A percentile compares a stretch with the other conserved stretches of the same genome.
Evolutionary conservation across 2,797 vertebrate species (phyloP).

Genomic region (Oryzias dopingdopingensis): DNA sequence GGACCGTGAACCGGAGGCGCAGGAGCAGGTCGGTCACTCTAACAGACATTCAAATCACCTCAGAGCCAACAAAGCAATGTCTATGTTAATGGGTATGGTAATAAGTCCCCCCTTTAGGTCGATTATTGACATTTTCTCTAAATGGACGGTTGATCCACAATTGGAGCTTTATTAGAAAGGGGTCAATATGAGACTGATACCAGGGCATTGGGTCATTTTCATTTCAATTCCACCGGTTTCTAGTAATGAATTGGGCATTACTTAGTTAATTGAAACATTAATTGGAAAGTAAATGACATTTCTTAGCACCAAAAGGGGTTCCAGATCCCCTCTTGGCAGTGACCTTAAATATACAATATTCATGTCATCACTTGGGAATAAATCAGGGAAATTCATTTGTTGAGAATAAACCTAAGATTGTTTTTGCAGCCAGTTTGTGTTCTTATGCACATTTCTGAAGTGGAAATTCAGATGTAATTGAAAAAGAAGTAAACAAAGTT

Average conservation of each 20-base stretch:
- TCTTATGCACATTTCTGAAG: not conserved
- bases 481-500: not conserved
- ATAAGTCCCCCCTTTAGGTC: conserved; percentile 50
- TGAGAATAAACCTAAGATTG: conserved; percentile 18
- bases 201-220: conserved; percentile 59
- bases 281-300: conserved; percentile 68
- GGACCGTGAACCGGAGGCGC: conserved; percentile 56
- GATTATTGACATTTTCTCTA: conserved; percentile 70
- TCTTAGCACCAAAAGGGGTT: conserved; percentile 51
- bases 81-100: conserved; percentile 73
- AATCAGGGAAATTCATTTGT: conserved; percentile 35
- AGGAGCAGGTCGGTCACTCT: conserved; percentile 47
- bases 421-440: not conserved
- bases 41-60: conserved; percentile 60
- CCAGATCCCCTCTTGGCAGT: conserved; percentile 36
- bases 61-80: conserved; percentile 43
- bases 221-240: conserved; percentile 50
- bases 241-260: conserved; percentile 63
- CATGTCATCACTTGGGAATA: conserved; percentile 22
- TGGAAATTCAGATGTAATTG: too few species aligned
- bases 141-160: conserved; percentile 71
- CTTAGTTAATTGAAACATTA: conserved; percentile 69
- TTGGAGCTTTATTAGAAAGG: conserved; percentile 50
- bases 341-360: conserved; percentile 39
- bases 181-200: conserved; percentile 65